Evolutionary conservation across 2,113 vertebrate species (phyloP).

Genomic region (Corapipo altera): DNA sequence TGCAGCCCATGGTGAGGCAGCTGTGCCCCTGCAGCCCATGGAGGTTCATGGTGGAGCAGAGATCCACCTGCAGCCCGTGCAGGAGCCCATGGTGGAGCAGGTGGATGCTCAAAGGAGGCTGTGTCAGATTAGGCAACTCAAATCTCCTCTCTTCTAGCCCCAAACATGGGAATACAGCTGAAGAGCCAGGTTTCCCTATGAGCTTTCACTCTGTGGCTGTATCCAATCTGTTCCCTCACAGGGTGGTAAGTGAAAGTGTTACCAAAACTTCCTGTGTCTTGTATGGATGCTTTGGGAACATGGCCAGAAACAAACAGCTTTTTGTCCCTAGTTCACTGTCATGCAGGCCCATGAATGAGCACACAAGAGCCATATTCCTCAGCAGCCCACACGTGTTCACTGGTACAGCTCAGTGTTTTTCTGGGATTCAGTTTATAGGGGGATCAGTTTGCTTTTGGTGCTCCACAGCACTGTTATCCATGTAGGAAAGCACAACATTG

Average conservation of each 20-base stretch:
- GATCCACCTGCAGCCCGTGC: neutral
- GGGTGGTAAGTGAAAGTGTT: neutral
- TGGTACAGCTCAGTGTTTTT: neutral
- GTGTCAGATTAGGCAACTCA: neutral
- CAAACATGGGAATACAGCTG: neutral
- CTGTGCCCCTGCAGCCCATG: neutral
- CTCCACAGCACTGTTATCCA: neutral
- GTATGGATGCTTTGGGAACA: fast-evolving
- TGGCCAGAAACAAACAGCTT: neutral
- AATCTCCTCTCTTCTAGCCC: neutral
- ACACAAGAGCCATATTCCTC: neutral
- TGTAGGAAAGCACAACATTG: fast-evolving
- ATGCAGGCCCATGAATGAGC: fast-evolving
- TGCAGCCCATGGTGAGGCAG: neutral
- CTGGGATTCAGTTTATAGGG: neutral
- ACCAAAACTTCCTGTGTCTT: neutral
- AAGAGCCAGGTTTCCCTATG: neutral
- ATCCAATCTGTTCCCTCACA: neutral
- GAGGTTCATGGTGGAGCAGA: fast-evolving
- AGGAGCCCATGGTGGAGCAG: neutral
- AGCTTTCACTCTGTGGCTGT: neutral
- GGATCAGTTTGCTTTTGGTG: neutral
- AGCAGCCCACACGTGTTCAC: fast-evolving
- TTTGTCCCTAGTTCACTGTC: neutral
- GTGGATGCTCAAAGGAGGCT: neutral